Evolutionary conservation across 2,113 vertebrate species (phyloP), one percentile per base, ranked within the genome.

Genomic region (Pavo muticus): DNA sequence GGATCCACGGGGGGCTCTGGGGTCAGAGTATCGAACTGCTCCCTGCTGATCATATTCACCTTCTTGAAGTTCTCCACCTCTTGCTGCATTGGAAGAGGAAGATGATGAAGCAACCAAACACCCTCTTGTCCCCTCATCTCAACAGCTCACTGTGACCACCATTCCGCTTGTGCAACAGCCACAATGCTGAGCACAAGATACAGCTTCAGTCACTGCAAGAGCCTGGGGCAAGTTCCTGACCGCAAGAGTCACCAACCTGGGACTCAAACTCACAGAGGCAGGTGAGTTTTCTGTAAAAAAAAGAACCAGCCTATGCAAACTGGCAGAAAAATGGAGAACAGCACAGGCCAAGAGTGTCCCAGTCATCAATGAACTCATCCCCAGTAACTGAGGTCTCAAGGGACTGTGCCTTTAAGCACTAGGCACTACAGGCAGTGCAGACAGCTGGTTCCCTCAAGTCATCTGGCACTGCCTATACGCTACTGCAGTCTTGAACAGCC

Each of bases 21-120:
- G n/a, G 99, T 99, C 97, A 99, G 96, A 44, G 99, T 99, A 94
- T 99, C 98, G 27, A 99, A 99, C 97, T 99, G 96, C 92, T 99
- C 99, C 25, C 99, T 98, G 96, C 98, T 99, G 97, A 99, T 99
- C 98, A 99, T 98, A 76, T 99, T 99, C 89, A 99, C 99, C 93
- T 99, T 99, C 98, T 99, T 99, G 97, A 99, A 99, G 98, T 99
- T 99, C 98, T 99, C 99, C 54, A 99, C 99, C 95, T 99, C 99
- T 99, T 99, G 99, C 99, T 99, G 97, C 81, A 93, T 97, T 94
- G 80, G 39, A 93, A 83, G 69, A 59, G 12, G 77, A 60, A 82
- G 48, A 83, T 16, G 35, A 47, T 47, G 88, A 70, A 92, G 71
- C 27, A 87, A 93, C 8, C 8, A 65, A 14, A 1, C 37, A 42